phyloP scores from a whole-genome alignment of 2,113 vertebrate species.

The Grus americana region DNA sequence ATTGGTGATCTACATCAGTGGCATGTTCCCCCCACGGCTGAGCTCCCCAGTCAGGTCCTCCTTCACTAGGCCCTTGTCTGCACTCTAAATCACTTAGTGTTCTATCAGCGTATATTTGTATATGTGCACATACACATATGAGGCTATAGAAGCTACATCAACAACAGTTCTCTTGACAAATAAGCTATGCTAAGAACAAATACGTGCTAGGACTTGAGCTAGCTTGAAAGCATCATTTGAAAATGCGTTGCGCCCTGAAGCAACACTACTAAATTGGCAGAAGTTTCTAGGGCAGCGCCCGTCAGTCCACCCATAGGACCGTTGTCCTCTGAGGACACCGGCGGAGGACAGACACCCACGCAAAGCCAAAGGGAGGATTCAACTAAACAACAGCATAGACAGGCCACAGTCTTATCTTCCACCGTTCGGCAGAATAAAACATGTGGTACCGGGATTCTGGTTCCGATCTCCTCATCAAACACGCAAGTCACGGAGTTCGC shows the following conservation, averaged over 20 bases:
- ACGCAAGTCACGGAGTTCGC: accelerated
- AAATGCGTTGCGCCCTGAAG: neutral
- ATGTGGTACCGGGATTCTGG: accelerated
- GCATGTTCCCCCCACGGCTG: neutral
- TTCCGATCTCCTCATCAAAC: neutral
- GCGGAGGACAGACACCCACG: neutral
- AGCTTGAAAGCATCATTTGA: neutral
- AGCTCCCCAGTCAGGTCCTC: neutral
- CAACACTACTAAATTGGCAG: accelerated
- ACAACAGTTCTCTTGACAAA: neutral
- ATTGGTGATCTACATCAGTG: accelerated
- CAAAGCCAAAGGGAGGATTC: neutral
- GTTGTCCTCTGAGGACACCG: too few species aligned
- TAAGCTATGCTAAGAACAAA: accelerated
- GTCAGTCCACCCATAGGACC: accelerated
- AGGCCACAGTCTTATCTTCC: neutral
- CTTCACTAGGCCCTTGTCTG: neutral
- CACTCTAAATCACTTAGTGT: neutral
- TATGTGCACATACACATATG: accelerated
- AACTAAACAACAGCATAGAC: too few species aligned
- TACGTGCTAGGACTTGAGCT: neutral
- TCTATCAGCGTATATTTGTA: neutral
- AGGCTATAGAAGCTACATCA: neutral
- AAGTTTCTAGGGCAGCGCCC: neutral
- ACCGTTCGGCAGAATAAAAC: accelerated